Evolutionary conservation across 2,888 invertebrate genomes (phyloP), one percentile per base, ranked within the genome.

Genomic region (Protonemura montana): DNA sequence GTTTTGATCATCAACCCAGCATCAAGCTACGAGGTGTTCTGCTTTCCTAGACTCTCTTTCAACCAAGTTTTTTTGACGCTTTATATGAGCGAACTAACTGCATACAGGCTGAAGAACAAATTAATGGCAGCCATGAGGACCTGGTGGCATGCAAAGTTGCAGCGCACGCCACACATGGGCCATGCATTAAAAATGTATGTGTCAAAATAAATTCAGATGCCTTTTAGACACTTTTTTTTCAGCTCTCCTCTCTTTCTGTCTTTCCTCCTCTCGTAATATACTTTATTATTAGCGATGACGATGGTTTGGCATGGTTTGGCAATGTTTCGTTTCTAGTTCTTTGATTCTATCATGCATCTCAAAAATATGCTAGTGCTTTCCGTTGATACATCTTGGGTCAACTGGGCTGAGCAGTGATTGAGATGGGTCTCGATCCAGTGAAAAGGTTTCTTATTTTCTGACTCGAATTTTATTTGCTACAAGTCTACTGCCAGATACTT

Each of bases 221-320:
- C 35, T 35, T 35, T 21, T 59, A 10, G n/a, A 21, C 16, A 59
- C 21, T 59, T 59, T 7, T 59, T 21, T 21, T 59, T 21, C 59
- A 21, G 21, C 59, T 59, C 59, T 59, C 59, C 59, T 59, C 21
- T 59, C 41, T 41, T 13, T 41, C 41, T 7, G 41, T 41, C 41
- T 41, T 13, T 41, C 41, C 13, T 13, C 13, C 41, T 41, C 59
- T 59, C 59, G 59, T 59, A 59, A 59, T 59, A 59, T 59, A 59
- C 59, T 59, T 59, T 59, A 59, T 59, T 59, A 59, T 59, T 59
- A 59, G 59, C 59, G 59, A 59, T 59, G 59, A 59, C 59, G 59
- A 13, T 21, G 59, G 3, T 59, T 35, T 59, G 59, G 59, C 59
- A 21, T 16, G 2, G 59, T 59, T 59, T 10, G n/a, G n/a, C n/a